Base-by-base conservation (phyloP, 2,888 invertebrate genomes). In the Diarsia brunnea region DNA sequence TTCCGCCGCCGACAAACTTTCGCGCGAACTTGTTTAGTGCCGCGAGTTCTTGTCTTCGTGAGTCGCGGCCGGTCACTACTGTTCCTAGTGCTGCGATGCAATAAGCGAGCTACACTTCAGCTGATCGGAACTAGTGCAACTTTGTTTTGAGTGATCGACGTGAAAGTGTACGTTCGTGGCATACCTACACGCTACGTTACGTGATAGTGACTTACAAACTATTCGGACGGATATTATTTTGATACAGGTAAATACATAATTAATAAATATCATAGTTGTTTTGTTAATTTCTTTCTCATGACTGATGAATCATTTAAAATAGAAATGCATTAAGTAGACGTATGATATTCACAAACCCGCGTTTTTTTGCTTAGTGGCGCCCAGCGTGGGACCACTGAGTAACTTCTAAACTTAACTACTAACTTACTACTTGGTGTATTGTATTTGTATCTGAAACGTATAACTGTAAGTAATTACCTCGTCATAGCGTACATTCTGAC, bases 1-100 rank as follows among this genome's bases (percentile, higher is more conserved):
- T 75, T 69, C 55, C 53, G 67, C 73, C 69, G 55, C 73, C 76
- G 74, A 72, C 75, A 83, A 87, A 82, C 79, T 87, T 90, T 82
- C 79, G 80, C 73, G 70, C 67, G 72, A 84, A 78, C 74, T 84
- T 63, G 75, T 81, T 60, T 43, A 27, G 69, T 75, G 70, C 58
- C 19, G 27, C 16, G 27, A 58, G 58, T 16, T 27, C 65, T 73
- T 12, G 72, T 49, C 47, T 51, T 51, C 27, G 75, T 43, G 24
- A 38, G 38, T 38, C 38, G 38, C 38, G 38, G 16, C 47, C 38
- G 24, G 11, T 16, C 1, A 19, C 43, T 19, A 71, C 38, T 38
- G 38, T 38, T 8, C 38, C 38, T 38, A 24, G 27, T n/a, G 14
- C n/a, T 64, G 65, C n/a, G 47, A 31, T 53, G 16, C 27, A 19